Evolutionary conservation across 2,888 invertebrate genomes (phyloP).

Genomic region (Scrobipalpa atriplicella): DNA sequence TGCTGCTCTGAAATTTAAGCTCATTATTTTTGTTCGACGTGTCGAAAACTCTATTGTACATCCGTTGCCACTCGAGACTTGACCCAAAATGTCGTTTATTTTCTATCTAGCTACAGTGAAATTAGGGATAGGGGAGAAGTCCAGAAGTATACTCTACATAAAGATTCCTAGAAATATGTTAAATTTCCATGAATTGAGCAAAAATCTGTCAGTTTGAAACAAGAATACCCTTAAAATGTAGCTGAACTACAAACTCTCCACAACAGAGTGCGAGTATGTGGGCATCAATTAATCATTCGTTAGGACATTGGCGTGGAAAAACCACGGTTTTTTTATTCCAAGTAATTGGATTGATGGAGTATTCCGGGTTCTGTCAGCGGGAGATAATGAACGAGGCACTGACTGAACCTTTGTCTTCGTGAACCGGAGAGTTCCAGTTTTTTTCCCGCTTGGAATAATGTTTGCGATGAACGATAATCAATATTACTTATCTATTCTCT

Average conservation of each 20-base stretch:
- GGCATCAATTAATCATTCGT: conserved; percentile 21
- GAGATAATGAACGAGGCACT: conserved; percentile 67
- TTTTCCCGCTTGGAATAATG: conserved; percentile 14
- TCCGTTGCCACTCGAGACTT: too few relatives aligned
- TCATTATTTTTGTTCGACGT: too few relatives aligned
- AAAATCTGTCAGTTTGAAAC: background rate
- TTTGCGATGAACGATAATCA: background rate
- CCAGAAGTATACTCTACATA: too few relatives aligned
- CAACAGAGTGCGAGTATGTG: background rate
- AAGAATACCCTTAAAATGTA: background rate
- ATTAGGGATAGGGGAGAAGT: too few relatives aligned
- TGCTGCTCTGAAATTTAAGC: too few relatives aligned
- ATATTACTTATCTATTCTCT: background rate
- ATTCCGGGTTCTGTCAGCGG: conserved; percentile 64
- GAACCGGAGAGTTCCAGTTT: background rate
- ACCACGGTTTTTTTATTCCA: conserved; percentile 57
- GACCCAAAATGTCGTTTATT: too few relatives aligned
- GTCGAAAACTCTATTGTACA: too few relatives aligned
- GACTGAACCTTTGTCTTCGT: conserved; percentile 58
- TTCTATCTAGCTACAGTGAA: too few relatives aligned
- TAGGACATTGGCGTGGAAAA: conserved; percentile 30
- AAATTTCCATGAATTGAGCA: too few relatives aligned
- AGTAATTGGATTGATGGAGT: conserved; percentile 74
- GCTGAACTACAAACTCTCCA: background rate
- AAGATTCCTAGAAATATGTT: too few relatives aligned